Percentiles rank a stretch among this genome's conserved stretches.
Conservation (phyloP, 2,888 invertebrate genomes). For the Julus scanicus region DNA sequence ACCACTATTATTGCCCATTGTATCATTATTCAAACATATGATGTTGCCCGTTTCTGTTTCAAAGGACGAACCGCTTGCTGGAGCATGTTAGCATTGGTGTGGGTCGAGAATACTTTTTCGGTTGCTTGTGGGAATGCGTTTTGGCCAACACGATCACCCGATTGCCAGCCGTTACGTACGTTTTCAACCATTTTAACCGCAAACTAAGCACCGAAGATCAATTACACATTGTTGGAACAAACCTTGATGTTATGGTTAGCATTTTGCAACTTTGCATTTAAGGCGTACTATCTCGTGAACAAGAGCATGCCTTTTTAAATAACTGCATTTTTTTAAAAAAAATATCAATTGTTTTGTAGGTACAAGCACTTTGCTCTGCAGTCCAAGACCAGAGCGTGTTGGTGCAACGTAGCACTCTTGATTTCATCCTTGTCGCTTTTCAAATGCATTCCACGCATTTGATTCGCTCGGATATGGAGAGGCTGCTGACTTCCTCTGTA, state of each 20-base stretch:
- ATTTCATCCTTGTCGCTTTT: constrained; percentile 83
- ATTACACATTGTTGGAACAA: constrained; percentile 82
- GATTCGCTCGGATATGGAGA: constrained; percentile 74
- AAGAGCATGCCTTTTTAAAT: too few relatives aligned
- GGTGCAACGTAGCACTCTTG: constrained; percentile 86
- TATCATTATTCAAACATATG: neutral
- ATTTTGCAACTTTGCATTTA: neutral
- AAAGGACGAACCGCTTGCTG: constrained; percentile 73
- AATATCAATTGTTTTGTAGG: constrained; percentile 67
- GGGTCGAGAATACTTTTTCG: constrained; percentile 82
- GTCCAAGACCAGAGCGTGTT: constrained; percentile 83
- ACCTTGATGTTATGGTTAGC: constrained; percentile 79
- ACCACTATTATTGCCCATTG: neutral
- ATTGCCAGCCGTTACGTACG: constrained; percentile 82
- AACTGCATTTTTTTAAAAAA: neutral
- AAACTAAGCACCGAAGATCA: constrained; percentile 83
- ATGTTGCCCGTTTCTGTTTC: constrained; percentile 58
- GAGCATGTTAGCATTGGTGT: constrained; percentile 81
- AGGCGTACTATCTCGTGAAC: neutral
- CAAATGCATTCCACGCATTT: constrained; percentile 83
- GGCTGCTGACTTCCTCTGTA: constrained; percentile 78
- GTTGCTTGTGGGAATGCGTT: constrained; percentile 88
- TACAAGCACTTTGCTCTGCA: constrained; percentile 80
- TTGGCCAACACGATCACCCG: constrained; percentile 82
- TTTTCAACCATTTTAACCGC: constrained; percentile 82